Evolutionary conservation across 2,797 vertebrate species (phyloP), one percentile per base, ranked within the genome.

Genomic region (Phrynocephalus vlangalii): DNA sequence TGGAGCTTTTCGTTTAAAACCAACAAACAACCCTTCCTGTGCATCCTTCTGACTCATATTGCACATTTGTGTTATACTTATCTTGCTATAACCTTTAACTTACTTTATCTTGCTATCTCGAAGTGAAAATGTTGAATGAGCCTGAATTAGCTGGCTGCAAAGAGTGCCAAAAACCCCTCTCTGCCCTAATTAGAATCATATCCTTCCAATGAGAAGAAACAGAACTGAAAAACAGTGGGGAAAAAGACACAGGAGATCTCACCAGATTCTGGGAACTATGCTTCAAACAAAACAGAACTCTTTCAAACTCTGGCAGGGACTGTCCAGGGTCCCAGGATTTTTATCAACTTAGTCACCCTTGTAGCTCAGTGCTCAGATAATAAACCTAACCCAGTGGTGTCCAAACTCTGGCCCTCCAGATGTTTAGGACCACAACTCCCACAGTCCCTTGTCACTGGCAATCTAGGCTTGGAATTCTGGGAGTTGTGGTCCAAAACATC

Each of bases 81-180:
- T 77, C 79, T 76, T 80, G 50, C 63, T 8, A 82, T 68, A 44
- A 44, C 38, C 38, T 44, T 44, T 44, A 44, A 44, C 38, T 44
- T 44, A 44, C 3, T 44, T 44, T 44, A 52, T 77, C 79, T 76
- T 80, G 50, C 63, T 13, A 82, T 68, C 83, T 82, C 82, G 71
- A 30, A 50, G n/a, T 52, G 44, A 82, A 87, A 82, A 38, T 75
- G 56, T 52, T 30, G 16, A 11, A 75, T 50, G n/a, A 52, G 22
- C 76, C 11, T 52, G 68, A 88, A 79, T 79, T 73, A 84, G 68
- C 70, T 80, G 70, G 33, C 11, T 50, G 16, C 38, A 80, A 72
- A 66, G 33, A 73, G 52, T 63, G 38, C 28, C 75, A 73, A n/a
- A 68, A 72, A 72, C 38, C 67, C 15, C 63, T n/a, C 48, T 76